Evolutionary conservation across 2,113 vertebrate genomes (phyloP).

Genomic region (Baryphthengus martii): DNA sequence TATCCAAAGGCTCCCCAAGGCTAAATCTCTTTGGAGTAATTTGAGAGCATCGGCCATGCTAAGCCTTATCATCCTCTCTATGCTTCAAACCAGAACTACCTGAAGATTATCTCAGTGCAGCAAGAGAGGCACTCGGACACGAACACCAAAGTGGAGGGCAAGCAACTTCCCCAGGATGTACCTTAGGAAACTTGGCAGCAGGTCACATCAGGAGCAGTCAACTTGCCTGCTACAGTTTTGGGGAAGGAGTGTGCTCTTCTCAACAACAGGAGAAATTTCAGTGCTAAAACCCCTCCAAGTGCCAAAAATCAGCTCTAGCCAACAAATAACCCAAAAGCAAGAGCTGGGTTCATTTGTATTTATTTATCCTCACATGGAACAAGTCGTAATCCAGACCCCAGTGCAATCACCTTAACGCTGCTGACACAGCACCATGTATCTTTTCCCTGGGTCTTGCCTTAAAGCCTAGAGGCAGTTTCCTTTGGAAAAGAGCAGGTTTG

Average conservation of each 20-base stretch:
- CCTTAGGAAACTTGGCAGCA: neutral
- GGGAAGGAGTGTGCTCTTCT: neutral
- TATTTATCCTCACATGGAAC: neutral
- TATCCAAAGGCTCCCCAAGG: neutral
- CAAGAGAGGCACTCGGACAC: neutral
- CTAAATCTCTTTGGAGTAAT: neutral
- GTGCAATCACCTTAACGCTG: neutral
- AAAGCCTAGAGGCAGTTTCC: neutral
- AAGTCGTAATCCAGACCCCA: neutral
- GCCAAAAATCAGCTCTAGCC: neutral
- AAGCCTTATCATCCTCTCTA: neutral
- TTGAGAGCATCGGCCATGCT: neutral
- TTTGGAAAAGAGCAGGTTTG: neutral
- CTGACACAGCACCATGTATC: neutral
- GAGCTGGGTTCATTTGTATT: neutral
- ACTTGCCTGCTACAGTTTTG: neutral
- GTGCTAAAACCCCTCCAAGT: neutral
- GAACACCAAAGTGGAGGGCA: neutral
- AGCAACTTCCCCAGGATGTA: rapidly evolving
- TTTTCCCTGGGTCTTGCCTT: neutral
- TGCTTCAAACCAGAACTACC: neutral
- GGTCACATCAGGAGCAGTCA: neutral
- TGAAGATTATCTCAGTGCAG: neutral
- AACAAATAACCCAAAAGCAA: neutral
- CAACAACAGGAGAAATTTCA: neutral